These are phyloP conservation scores for Dromiciops gliroides DNA, from an alignment of 2,113 vertebrate species.

Conservation along the genomic window DNA sequence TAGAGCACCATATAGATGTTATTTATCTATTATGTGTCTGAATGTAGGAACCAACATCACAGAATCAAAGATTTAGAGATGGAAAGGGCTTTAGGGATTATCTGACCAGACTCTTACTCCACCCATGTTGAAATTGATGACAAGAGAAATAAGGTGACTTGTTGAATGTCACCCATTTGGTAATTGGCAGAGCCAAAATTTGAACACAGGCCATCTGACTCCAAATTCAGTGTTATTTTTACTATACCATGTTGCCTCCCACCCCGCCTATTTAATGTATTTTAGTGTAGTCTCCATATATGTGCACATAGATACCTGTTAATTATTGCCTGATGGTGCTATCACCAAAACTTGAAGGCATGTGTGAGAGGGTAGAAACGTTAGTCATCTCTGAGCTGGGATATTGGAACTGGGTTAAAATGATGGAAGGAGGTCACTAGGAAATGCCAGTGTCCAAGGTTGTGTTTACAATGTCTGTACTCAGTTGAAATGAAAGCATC, in stretches of 20 bases:
- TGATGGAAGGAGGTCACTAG: neutral
- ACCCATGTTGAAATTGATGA: constrained; percentile 6
- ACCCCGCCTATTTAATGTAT: no score
- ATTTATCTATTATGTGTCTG: neutral
- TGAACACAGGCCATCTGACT: neutral
- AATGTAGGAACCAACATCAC: neutral
- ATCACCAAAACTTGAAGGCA: neutral
- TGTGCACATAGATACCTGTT: no score
- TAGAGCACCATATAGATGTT: neutral
- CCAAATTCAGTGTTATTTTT: neutral
- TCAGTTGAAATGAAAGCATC: neutral
- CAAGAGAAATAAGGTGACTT: neutral
- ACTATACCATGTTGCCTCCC: no score
- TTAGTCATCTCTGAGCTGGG: neutral
- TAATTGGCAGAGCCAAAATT: neutral
- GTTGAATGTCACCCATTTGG: neutral
- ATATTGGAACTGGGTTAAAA: neutral
- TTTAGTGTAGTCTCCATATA: no score
- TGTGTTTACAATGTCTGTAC: no score
- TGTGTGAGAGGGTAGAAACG: neutral
- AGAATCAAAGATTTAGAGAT: neutral
- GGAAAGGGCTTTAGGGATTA: neutral
- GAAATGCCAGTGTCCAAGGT: no score
- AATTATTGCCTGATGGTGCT: no score
- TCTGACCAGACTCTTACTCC: neutral